phyloP scores from a whole-genome alignment of 2,113 vertebrate genomes.

The Capricornis sumatraensis region DNA sequence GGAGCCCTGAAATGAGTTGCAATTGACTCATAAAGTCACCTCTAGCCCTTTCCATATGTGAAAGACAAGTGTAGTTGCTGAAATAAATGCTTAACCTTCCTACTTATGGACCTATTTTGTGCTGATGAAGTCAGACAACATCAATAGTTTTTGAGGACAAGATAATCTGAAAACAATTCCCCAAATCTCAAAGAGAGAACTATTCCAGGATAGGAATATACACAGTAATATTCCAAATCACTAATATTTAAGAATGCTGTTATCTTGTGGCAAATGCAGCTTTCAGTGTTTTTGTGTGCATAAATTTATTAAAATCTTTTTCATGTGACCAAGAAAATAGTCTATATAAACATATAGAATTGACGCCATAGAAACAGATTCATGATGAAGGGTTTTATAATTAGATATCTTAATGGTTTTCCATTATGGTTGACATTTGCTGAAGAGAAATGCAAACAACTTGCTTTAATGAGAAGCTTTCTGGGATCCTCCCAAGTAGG shows the following conservation, averaged over 20 bases:
- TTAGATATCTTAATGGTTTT: constrained; percentile 38
- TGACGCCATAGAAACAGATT: constrained; percentile 47
- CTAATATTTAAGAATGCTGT: constrained; percentile 36
- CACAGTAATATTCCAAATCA: neutral
- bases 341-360: constrained; percentile 46
- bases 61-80: constrained; percentile 37
- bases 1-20: constrained; percentile 45
- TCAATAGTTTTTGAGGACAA: constrained; percentile 32
- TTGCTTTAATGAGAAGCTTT: constrained; percentile 33
- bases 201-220: neutral
- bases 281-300: neutral
- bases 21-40: constrained; percentile 55
- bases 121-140: constrained; percentile 48
- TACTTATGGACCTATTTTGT: constrained; percentile 34
- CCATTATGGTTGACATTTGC: constrained; percentile 44
- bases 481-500: constrained; percentile 18
- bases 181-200: neutral
- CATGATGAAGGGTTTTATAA: constrained; percentile 29
- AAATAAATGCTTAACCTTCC: constrained; percentile 12
- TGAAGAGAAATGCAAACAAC: constrained; percentile 49
- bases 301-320: constrained; percentile 25
- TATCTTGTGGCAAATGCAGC: neutral
- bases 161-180: neutral
- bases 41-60: constrained; percentile 42
- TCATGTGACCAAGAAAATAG: constrained; percentile 9